Evolutionary conservation across 2,888 invertebrate genomes (phyloP), one percentile per base, ranked within the genome.

Genomic region (Patella caerulea): DNA sequence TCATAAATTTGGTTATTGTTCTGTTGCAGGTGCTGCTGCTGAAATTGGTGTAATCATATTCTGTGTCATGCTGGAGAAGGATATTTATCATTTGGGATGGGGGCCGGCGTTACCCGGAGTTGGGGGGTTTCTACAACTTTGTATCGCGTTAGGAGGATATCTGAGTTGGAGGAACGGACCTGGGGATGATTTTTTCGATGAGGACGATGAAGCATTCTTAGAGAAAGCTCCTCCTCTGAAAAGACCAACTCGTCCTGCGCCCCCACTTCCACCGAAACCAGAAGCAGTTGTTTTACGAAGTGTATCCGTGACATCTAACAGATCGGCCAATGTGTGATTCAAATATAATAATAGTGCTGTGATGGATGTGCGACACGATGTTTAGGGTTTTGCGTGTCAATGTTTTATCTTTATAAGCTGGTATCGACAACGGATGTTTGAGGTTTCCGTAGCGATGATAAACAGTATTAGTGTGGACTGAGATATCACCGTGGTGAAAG

Each of bases 101-200:
- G 83, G 80, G 0, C 83, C 83, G 0, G 81, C 81, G 55, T 76
- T 83, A 15, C 80, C 79, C 19, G 82, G 83, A 14, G 80, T 78
- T 0, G 83, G 83, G 11, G 83, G 79, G 0, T 74, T 77, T 17
- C 80, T 83, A 59, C 81, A 80, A 76, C 71, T 82, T 53, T 77
- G 76, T 56, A 79, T 83, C 19, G 81, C 82, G 14, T 77, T 77
- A 24, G 83, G 82, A 9, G 83, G 83, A n/a, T 83, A 83, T 71
- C 78, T 83, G 14, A 79, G 82, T 72, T 83, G 83, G 83, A 70
- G 83, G 65, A 81, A 81, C 73, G 76, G 72, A 53, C 76, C 82
- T 0, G 81, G 65, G 24, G 73, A 80, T 29, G 82, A 83, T 55
- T 74, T 78, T 17, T 78, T 79, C n/a, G 81, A 81, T 29, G 78